Conservation (phyloP, 2,888 invertebrate species). For the Diploptera punctata region DNA sequence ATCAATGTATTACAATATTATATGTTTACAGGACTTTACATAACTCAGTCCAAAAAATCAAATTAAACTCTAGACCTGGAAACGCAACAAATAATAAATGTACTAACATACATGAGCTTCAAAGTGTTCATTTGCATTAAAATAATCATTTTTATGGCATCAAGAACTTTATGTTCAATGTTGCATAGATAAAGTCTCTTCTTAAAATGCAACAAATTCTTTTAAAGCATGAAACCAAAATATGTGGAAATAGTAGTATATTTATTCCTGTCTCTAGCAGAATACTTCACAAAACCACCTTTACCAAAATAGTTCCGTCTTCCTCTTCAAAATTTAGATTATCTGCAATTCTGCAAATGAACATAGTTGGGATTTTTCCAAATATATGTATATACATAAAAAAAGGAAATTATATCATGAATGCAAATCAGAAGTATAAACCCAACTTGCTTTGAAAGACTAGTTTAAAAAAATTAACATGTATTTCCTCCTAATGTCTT, state of each 20-base stretch:
- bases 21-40: neutral
- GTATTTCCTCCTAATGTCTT: slow-evolving; percentile 8
- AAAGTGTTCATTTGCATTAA: too few species aligned
- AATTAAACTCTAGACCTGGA: neutral
- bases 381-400: slow-evolving; percentile 14
- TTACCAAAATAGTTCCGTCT: too few species aligned
- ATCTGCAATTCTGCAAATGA: neutral
- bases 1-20: slow-evolving; percentile 10
- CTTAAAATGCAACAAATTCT: too few species aligned
- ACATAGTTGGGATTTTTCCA: neutral
- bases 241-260: too few species aligned
- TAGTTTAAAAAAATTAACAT: slow-evolving; percentile 31
- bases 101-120: too few species aligned
- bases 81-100: neutral
- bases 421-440: slow-evolving; percentile 35
- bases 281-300: too few species aligned
- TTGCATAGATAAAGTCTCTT: too few species aligned
- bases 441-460: slow-evolving; percentile 38
- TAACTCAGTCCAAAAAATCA: neutral
- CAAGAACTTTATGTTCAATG: too few species aligned
- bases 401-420: slow-evolving; percentile 1
- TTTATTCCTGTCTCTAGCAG: too few species aligned
- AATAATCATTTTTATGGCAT: too few species aligned
- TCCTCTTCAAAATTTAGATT: too few species aligned
- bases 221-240: too few species aligned